Conservation (phyloP, 2,888 invertebrate genomes). For the Himalopsyche tibetana region DNA sequence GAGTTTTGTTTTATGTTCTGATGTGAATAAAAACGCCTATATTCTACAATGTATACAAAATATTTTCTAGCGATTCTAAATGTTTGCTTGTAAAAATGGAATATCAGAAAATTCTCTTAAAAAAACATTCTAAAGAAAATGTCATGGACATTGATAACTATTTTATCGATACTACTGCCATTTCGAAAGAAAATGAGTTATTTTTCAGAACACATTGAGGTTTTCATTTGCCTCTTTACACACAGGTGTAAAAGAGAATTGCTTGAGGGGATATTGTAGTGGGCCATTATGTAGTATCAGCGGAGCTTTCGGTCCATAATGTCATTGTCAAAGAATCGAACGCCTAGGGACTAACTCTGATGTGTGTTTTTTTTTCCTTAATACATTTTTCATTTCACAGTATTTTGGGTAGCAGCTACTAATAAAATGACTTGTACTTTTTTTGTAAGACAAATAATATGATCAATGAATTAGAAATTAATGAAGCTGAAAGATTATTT, state of each 20-base stretch:
- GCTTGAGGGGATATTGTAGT: slow-evolving; percentile 56
- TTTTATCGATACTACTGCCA: slow-evolving; percentile 26
- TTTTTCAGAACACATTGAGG: slow-evolving; percentile 48
- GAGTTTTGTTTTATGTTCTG: too few relatives aligned
- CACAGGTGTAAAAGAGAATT: slow-evolving; percentile 57
- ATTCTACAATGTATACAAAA: too few relatives aligned
- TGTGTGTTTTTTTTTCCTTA: slow-evolving; percentile 51
- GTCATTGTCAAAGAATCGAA: slow-evolving; percentile 56
- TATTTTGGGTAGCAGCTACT: not conserved
- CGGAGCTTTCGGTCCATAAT: slow-evolving; percentile 57
- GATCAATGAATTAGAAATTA: too few relatives aligned
- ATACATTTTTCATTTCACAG: not conserved
- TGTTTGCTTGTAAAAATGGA: slow-evolving; percentile 13
- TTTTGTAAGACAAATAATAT: too few relatives aligned
- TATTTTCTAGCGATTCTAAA: too few relatives aligned
- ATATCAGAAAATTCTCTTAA: not conserved
- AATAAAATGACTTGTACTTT: too few relatives aligned
- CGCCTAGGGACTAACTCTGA: slow-evolving; percentile 58
- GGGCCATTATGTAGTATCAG: slow-evolving; percentile 62
- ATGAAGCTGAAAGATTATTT: too few relatives aligned
- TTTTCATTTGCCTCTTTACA: slow-evolving; percentile 58
- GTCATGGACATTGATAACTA: slow-evolving; percentile 28
- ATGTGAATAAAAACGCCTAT: too few relatives aligned
- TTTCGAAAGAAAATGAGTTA: slow-evolving; percentile 42
- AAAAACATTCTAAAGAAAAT: slow-evolving; percentile 7